Evolutionary conservation across 2,797 vertebrate species (phyloP).

Genomic region (Sebastiscus tertius): DNA sequence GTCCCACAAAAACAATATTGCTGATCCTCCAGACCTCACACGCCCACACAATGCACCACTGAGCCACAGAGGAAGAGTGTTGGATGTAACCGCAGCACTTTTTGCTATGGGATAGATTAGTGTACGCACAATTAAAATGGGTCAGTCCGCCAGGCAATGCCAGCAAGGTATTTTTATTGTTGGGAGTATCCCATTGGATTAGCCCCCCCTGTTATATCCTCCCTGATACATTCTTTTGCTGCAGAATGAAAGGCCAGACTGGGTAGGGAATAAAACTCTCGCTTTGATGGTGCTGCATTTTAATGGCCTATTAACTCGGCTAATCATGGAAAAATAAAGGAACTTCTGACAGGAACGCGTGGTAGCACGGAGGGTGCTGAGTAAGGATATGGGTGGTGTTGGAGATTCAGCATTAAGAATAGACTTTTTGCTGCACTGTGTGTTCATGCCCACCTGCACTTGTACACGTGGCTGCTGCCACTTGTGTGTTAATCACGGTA

Average conservation of each 20-base stretch:
- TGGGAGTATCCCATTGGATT: constrained; percentile 73
- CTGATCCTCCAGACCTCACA: constrained; percentile 72
- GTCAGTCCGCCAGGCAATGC: constrained; percentile 66
- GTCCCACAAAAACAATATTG: constrained; percentile 75
- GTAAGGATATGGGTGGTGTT: background rate
- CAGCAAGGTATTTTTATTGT: constrained; percentile 78
- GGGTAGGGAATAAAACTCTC: constrained; percentile 41
- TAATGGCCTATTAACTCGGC: constrained; percentile 55
- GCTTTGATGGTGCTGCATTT: constrained; percentile 52
- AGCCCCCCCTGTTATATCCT: constrained; percentile 52
- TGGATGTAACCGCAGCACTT: constrained; percentile 70
- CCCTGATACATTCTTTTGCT: constrained; percentile 51
- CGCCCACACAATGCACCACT: constrained; percentile 73
- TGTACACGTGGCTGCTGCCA: background rate
- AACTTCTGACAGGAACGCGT: constrained; percentile 34
- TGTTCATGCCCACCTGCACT: background rate
- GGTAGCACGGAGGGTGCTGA: constrained; percentile 21
- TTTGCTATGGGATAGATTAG: constrained; percentile 73
- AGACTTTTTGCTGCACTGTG: constrained; percentile 3
- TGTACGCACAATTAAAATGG: constrained; percentile 76
- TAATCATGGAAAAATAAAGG: constrained; percentile 49
- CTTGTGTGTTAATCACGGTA: constrained; percentile 33
- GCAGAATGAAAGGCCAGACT: constrained; percentile 44
- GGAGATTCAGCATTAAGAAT: constrained; percentile 8
- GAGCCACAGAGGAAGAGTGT: constrained; percentile 70